Percentiles rank a stretch among this genome's conserved stretches.
Evolutionary conservation across 2,797 vertebrate species (phyloP).

Genomic region (Eremophila alpestris): DNA sequence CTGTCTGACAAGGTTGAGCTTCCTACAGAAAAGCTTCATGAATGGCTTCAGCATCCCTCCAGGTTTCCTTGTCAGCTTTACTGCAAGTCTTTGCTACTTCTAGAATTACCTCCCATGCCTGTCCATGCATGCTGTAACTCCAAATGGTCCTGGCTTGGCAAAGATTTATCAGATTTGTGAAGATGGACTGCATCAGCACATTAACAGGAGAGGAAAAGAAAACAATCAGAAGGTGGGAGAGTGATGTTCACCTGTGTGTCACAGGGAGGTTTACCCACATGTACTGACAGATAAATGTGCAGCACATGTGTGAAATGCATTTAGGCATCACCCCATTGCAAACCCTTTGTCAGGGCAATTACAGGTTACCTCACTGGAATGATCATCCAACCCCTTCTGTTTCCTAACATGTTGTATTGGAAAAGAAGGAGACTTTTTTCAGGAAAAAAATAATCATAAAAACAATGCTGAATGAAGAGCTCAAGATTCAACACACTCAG

Average conservation of each 20-base stretch:
- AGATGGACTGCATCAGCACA: not conserved
- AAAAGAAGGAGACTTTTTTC: not conserved
- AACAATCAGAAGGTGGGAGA: not conserved
- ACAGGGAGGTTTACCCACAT: not conserved
- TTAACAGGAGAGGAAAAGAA: not conserved
- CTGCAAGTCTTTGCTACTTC: not conserved
- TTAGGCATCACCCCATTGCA: not conserved
- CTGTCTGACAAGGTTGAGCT: not conserved
- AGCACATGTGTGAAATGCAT: not conserved
- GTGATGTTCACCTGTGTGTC: not conserved
- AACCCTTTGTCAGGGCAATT: not conserved
- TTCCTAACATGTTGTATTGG: rapidly evolving
- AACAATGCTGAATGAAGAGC: not conserved
- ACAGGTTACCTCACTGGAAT: not conserved
- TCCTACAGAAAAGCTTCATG: not conserved
- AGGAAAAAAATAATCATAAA: not conserved
- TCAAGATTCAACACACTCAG: not conserved
- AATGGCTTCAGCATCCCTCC: not conserved
- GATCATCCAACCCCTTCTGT: not conserved
- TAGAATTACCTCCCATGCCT: not conserved
- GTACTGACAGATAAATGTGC: not conserved
- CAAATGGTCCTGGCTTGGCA: not conserved
- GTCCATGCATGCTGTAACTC: not conserved
- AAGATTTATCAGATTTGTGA: not conserved
- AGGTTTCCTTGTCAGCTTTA: not conserved